phyloP scores from a whole-genome alignment of 2,888 invertebrate genomes.

The Drosophila gaucha region DNA sequence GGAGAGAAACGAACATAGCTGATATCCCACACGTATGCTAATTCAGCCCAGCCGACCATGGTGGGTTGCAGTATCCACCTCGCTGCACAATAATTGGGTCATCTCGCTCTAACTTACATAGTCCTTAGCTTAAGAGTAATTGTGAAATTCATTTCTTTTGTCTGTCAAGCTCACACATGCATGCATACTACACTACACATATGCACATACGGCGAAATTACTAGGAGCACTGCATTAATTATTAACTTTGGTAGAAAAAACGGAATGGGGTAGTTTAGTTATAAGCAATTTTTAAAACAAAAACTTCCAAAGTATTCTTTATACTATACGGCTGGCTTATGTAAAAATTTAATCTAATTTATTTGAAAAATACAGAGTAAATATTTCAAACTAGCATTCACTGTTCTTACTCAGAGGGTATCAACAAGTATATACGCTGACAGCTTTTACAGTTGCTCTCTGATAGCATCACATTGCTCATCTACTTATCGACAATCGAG shows the following conservation, averaged over 20 bases:
- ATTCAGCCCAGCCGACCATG: neutral
- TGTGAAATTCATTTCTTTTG: neutral
- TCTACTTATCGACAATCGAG: neutral
- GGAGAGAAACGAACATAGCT: neutral
- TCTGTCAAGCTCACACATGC: neutral
- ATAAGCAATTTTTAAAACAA: too few relatives aligned
- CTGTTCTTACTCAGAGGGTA: neutral
- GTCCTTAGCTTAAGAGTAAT: neutral
- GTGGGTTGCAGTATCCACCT: neutral
- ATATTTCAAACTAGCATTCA: neutral
- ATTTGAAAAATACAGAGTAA: too few relatives aligned
- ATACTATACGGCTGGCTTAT: too few relatives aligned
- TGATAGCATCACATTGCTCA: too few relatives aligned
- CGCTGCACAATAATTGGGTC: neutral
- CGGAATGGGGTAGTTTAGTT: too few relatives aligned
- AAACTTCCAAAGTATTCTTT: too few relatives aligned
- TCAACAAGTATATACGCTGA: neutral
- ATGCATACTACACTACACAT: neutral
- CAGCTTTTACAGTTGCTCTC: neutral
- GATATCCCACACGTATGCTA: too few relatives aligned
- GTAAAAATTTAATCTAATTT: too few relatives aligned
- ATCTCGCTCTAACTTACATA: neutral
- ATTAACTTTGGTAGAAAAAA: too few relatives aligned
- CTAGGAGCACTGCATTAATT: too few relatives aligned
- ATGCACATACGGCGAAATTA: neutral